Evolutionary conservation across 2,888 invertebrate genomes (phyloP).

Genomic region (Macrosoma leucophasiata): DNA sequence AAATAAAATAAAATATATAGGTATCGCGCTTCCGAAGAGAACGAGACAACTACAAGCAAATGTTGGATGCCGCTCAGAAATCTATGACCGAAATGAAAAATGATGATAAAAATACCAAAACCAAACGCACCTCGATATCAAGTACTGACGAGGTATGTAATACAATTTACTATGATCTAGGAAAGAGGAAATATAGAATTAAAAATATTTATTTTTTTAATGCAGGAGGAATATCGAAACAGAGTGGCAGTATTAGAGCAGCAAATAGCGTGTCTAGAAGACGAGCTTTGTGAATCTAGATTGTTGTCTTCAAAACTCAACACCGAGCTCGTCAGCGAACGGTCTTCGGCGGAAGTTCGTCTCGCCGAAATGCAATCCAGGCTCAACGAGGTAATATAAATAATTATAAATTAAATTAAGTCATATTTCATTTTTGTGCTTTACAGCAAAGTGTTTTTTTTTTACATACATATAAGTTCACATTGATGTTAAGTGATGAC

Average conservation of each 20-base stretch:
- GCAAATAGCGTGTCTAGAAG: slow-evolving; percentile 89
- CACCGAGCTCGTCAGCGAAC: slow-evolving; percentile 92
- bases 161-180: neutral
- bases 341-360: slow-evolving; percentile 89
- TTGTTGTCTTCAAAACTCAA: slow-evolving; percentile 88
- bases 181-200: neutral
- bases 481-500: too few species aligned
- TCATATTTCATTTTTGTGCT: too few species aligned
- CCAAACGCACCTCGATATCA: slow-evolving; percentile 78
- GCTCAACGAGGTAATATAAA: slow-evolving; percentile 82
- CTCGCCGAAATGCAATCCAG: slow-evolving; percentile 91
- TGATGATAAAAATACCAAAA: slow-evolving; percentile 63
- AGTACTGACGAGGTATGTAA: slow-evolving; percentile 82
- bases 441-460: too few species aligned
- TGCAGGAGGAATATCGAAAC: slow-evolving; percentile 80
- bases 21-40: slow-evolving; percentile 88
- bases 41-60: slow-evolving; percentile 91
- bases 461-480: too few species aligned
- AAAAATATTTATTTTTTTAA: slow-evolving; percentile 12
- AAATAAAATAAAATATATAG: too few species aligned
- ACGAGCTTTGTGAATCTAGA: slow-evolving; percentile 90
- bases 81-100: slow-evolving; percentile 85
- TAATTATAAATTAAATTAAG: neutral
- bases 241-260: slow-evolving; percentile 86
- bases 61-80: slow-evolving; percentile 91